phyloP scores from a whole-genome alignment of 2,797 vertebrate species.

The Labroides dimidiatus region DNA sequence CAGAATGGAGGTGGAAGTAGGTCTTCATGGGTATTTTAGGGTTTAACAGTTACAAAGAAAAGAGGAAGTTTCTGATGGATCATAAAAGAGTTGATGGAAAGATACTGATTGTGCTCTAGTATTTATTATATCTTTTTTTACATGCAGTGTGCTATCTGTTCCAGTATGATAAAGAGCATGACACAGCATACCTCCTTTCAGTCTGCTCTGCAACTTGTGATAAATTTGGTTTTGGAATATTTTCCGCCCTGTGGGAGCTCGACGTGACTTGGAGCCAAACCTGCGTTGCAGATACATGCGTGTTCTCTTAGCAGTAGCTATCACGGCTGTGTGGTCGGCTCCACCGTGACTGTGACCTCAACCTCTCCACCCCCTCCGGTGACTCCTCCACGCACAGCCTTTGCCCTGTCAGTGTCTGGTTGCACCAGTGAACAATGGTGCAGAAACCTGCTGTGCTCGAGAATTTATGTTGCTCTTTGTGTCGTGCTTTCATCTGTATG shows the following conservation, averaged over 20 bases:
- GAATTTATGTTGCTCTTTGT: slow-evolving; percentile 12
- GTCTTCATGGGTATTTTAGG: slow-evolving; percentile 47
- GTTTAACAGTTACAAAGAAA: slow-evolving; percentile 32
- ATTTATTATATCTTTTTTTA: not conserved
- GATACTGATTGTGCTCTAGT: not conserved
- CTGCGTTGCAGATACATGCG: slow-evolving; percentile 8
- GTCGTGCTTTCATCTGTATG: slow-evolving; percentile 39
- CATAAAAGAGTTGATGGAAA: not conserved
- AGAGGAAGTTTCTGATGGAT: not conserved
- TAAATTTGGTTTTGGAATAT: slow-evolving; percentile 22
- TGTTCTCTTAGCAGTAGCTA: slow-evolving; percentile 16
- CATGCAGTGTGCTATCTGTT: not conserved
- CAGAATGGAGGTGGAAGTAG: slow-evolving; percentile 38
- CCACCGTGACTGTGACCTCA: slow-evolving; percentile 41
- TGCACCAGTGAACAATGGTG: slow-evolving; percentile 16
- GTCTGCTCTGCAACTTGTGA: slow-evolving; percentile 12
- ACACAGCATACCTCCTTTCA: slow-evolving; percentile 20
- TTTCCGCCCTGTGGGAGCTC: slow-evolving; percentile 35
- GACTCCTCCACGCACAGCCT: slow-evolving; percentile 19
- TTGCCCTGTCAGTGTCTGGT: slow-evolving; percentile 24
- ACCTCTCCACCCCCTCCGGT: not conserved
- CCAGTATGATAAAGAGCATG: slow-evolving; percentile 13
- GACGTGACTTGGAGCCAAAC: slow-evolving; percentile 27
- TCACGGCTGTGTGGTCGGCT: slow-evolving; percentile 50
- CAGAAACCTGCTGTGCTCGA: slow-evolving; percentile 28